A percentile compares a stretch with the other conserved stretches of the same genome.
These are phyloP conservation scores for Pseudeuparius sepicola DNA, from an alignment of 2,888 invertebrate genomes.

Conservation along the genomic window DNA sequence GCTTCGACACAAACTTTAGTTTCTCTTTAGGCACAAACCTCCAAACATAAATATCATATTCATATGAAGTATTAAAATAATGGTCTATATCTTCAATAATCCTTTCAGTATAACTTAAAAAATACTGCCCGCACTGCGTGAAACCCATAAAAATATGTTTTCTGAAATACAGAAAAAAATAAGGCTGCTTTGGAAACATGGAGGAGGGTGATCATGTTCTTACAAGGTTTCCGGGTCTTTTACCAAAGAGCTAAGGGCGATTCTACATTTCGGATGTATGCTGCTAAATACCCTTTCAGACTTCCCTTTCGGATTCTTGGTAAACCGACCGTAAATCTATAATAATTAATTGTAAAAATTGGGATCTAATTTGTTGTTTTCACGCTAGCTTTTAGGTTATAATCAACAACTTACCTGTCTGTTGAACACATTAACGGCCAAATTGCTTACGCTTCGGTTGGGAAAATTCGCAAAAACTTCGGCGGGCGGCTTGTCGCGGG, in stretches of 20 bases:
- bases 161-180: conserved; percentile 41
- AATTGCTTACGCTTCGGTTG: conserved; percentile 24
- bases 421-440: conserved; percentile 28
- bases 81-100: conserved; percentile 23
- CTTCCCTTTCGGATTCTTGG: conserved; percentile 35
- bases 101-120: conserved; percentile 67
- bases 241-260: conserved; percentile 28
- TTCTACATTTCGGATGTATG: conserved; percentile 36
- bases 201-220: conserved; percentile 23
- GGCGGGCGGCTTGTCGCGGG: conserved; percentile 23
- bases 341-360: conserved; percentile 20
- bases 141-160: conserved; percentile 92
- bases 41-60: conserved; percentile 39
- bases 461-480: conserved; percentile 16
- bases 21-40: conserved; percentile 36
- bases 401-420: conserved; percentile 28
- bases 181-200: background rate
- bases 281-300: conserved; percentile 37
- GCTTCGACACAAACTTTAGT: conserved; percentile 34
- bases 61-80: conserved; percentile 27
- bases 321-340: conserved; percentile 36
- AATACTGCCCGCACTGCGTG: conserved; percentile 87
- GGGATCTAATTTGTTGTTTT: conserved; percentile 22
- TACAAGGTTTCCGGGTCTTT: conserved; percentile 30
- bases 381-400: conserved; percentile 33